Conservation (phyloP, 2,797 vertebrate genomes). For the Danionella dracula region DNA sequence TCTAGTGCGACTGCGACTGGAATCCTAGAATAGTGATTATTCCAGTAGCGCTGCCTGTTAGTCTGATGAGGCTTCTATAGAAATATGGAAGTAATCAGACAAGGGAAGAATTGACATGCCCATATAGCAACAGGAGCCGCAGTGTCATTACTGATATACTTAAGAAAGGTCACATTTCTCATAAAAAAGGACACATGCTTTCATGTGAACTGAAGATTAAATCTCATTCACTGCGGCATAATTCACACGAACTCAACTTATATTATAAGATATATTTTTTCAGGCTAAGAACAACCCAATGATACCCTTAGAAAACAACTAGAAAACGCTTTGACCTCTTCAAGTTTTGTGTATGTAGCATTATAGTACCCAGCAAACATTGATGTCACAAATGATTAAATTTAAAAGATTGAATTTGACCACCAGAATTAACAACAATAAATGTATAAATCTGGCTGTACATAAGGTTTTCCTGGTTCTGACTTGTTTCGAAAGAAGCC, state of each 20-base stretch:
- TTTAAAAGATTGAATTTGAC: too few species aligned
- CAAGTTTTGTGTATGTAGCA: too few species aligned
- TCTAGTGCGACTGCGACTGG: conserved; percentile 3
- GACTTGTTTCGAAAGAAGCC: too few species aligned
- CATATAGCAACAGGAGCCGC: not conserved
- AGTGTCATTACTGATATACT: conserved; percentile 14
- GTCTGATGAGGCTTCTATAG: conserved; percentile 4
- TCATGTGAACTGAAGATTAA: conserved; percentile 5
- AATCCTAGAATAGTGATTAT: conserved; percentile 6
- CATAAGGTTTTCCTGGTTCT: too few species aligned
- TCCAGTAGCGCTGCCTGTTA: conserved; percentile 11
- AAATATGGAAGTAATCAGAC: conserved; percentile 12
- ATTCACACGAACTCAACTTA: not conserved
- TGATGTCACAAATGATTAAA: too few species aligned
- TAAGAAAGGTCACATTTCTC: conserved; percentile 12
- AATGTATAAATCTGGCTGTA: too few species aligned
- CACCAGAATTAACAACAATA: too few species aligned
- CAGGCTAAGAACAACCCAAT: not conserved
- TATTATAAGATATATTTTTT: not conserved
- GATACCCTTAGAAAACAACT: not conserved
- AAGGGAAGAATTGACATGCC: not conserved
- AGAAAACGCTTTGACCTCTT: too few species aligned
- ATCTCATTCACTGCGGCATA: not conserved
- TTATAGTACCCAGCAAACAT: too few species aligned
- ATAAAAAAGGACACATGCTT: not conserved